Evolutionary conservation across 2,113 vertebrate genomes (phyloP).

Genomic region (Pomatostomus ruficeps): DNA sequence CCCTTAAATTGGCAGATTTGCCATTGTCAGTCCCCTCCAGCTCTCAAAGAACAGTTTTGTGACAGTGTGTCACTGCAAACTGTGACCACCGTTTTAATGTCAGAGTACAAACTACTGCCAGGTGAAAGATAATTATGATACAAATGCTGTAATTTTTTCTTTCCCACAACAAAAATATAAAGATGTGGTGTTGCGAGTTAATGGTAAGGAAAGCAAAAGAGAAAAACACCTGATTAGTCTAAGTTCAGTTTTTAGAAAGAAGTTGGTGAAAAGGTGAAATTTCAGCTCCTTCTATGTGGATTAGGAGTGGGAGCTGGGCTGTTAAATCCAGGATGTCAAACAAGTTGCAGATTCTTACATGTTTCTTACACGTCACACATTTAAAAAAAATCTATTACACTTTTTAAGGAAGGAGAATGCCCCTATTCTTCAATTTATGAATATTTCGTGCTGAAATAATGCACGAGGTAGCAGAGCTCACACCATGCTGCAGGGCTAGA

Average conservation of each 20-base stretch:
- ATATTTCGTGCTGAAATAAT: constrained; percentile 45
- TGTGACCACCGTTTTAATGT: not conserved
- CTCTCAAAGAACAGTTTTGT: not conserved
- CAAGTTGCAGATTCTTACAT: not conserved
- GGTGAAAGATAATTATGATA: not conserved
- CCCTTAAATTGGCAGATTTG: not conserved
- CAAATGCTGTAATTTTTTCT: not conserved
- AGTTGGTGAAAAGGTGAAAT: not conserved
- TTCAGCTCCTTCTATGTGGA: not conserved
- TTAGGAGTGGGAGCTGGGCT: not conserved
- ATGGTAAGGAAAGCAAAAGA: not conserved
- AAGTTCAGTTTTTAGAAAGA: not conserved
- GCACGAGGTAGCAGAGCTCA: constrained; percentile 15
- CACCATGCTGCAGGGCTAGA: not conserved
- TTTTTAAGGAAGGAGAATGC: constrained; percentile 19
- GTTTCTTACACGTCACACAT: not conserved
- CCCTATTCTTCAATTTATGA: constrained; percentile 29
- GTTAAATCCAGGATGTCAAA: not conserved
- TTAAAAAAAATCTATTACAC: constrained; percentile 29
- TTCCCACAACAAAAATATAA: not conserved
- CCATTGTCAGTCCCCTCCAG: fast-evolving
- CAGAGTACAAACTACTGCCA: not conserved
- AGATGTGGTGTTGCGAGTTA: not conserved
- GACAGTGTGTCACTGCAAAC: not conserved
- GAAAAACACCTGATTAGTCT: not conserved